Evolutionary conservation across 2,113 vertebrate species (phyloP).

Genomic region (Struthio camelus): DNA sequence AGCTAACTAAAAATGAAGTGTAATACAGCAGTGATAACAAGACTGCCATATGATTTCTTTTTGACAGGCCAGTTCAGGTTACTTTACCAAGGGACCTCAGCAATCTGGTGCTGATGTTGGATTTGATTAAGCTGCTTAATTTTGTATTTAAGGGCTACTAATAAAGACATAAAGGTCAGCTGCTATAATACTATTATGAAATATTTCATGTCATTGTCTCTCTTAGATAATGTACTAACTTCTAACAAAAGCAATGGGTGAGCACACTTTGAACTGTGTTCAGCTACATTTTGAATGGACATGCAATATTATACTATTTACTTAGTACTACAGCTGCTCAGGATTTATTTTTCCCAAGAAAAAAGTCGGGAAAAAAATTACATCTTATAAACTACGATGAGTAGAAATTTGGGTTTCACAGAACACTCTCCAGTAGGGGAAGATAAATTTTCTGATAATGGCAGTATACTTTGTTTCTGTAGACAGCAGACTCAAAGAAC

Average conservation of each 20-base stretch:
- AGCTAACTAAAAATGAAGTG: neutral
- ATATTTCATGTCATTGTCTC: neutral
- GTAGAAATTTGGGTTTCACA: neutral
- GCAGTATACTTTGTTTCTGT: conserved; percentile 14
- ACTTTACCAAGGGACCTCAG: neutral
- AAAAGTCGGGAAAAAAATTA: neutral
- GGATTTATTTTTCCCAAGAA: neutral
- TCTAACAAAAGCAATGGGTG: neutral
- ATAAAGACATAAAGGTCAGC: neutral
- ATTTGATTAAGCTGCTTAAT: neutral
- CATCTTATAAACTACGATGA: neutral
- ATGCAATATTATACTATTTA: neutral
- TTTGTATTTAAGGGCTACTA: neutral
- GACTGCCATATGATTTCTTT: neutral
- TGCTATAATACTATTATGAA: neutral
- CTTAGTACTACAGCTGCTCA: neutral
- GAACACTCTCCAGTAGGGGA: neutral
- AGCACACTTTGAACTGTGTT: neutral
- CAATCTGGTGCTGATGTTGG: neutral
- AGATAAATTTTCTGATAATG: conserved; percentile 41
- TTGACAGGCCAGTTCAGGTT: neutral
- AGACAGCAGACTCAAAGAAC: conserved; percentile 39
- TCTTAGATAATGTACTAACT: neutral
- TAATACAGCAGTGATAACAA: neutral
- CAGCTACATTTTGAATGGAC: neutral